Percentiles rank a stretch among this genome's conserved stretches.
phyloP scores from a whole-genome alignment of 2,797 vertebrate species.

The Danio tinwini region DNA sequence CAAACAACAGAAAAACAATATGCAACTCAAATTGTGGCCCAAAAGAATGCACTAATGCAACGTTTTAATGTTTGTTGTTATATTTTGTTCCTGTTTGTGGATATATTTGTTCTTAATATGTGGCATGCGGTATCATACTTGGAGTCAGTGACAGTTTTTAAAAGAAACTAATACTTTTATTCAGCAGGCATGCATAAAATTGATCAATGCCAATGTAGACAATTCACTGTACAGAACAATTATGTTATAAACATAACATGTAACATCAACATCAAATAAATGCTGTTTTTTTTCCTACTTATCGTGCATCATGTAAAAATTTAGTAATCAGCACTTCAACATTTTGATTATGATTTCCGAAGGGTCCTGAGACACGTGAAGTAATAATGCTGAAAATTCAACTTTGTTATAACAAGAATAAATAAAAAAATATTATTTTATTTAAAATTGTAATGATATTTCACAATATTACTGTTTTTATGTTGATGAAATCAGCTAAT shows the following conservation, averaged over 20 bases:
- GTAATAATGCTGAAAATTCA: too few relatives aligned
- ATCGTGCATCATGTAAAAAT: too few relatives aligned
- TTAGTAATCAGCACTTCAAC: not conserved
- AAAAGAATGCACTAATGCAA: not conserved
- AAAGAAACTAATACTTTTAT: not conserved
- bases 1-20: not conserved
- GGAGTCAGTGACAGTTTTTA: not conserved
- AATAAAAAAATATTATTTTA: too few relatives aligned
- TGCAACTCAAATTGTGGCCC: not conserved
- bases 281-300: too few relatives aligned
- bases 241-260: too few relatives aligned
- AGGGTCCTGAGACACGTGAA: not conserved
- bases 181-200: not conserved
- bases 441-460: too few relatives aligned
- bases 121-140: not conserved
- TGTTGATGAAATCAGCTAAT: too few relatives aligned
- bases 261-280: too few relatives aligned
- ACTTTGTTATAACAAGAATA: too few relatives aligned
- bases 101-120: not conserved
- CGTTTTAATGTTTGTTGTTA: not conserved
- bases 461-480: too few relatives aligned
- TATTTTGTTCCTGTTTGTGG: not conserved
- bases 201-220: not conserved
- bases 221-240: too few relatives aligned
- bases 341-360: not conserved